Base-by-base conservation (phyloP, 1,140 invertebrate species). In the Ostrea edulis region DNA sequence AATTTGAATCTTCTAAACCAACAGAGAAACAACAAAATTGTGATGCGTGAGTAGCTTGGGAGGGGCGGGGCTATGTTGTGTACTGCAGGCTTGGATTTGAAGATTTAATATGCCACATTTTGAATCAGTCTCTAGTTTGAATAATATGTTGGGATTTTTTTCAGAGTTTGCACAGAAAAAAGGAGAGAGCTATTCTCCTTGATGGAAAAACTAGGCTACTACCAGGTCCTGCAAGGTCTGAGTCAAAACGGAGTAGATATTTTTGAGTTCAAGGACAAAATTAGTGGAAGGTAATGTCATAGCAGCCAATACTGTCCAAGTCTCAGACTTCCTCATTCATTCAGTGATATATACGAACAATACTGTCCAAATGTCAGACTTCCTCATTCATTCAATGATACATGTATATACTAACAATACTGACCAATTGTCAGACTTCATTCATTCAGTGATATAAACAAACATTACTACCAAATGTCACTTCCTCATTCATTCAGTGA, bases 231-330 rank as follows among this genome's bases (percentile, higher is more conserved):
- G 29, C 77, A 83, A 25, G 65, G 52, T 8, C 81, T 87, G 1
- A 58, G 82, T 68, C 81, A 58, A 65, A 82, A 55, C 20, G 86
- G 86, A n/a, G 77, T 87, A 20, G 86, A 87, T 25, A 68, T 87
- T 17, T 12, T 82, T 9, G 86, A 87, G 44, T 87, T 68, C 52
- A 87, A 87, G 58, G 86, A 87, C 81, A 87, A 83, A 29, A 25
- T 87, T 2, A n/a, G 54, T 29, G 25, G 17, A 12, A 12, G 12
- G 83, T 85, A 85, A 85, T 54, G 55, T 7, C 25, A 29, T 29
- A 14, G 68, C 29, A 25, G 68, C 25, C 25, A 77, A 29, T 25
- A 77, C 3, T 8, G n/a, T n/a, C n/a, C 35, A 44, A 44, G 5
- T 44, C 2, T 44, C 35, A 44, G 35, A 44, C 35, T 44, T 44